These are phyloP conservation scores for Meganola albula DNA, from an alignment of 2,888 invertebrate species.

Conservation along the genomic window DNA sequence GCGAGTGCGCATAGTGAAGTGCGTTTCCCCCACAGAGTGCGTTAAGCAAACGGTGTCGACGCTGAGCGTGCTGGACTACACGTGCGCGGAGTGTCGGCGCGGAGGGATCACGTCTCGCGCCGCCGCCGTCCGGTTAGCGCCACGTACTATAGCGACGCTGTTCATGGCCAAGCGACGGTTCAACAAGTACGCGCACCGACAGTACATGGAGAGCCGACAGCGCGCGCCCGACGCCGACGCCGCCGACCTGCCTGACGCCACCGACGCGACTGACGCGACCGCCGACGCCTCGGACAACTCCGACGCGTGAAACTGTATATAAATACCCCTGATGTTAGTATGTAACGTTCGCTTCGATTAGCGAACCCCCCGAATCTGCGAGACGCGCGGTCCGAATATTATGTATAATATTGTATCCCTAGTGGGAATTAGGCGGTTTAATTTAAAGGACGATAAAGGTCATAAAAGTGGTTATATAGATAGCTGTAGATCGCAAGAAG, in stretches of 20 bases:
- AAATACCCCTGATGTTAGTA: constrained; percentile 53
- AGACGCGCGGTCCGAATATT: constrained; percentile 33
- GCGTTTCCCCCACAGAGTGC: constrained; percentile 64
- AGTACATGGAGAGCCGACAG: constrained; percentile 54
- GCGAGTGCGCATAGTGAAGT: no score
- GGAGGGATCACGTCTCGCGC: constrained; percentile 72
- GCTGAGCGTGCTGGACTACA: constrained; percentile 70
- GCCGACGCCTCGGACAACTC: constrained; percentile 13
- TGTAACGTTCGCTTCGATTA: constrained; percentile 36
- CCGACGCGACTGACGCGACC: constrained; percentile 13
- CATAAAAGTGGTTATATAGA: constrained; percentile 50
- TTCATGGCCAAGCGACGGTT: constrained; percentile 76
- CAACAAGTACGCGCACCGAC: constrained; percentile 74
- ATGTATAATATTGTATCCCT: constrained; percentile 43
- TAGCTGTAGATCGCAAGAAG: constrained; percentile 61
- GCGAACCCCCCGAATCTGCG: constrained; percentile 1
- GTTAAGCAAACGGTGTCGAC: constrained; percentile 61
- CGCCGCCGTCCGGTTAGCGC: constrained; percentile 67
- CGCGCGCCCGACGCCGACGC: constrained; percentile 22
- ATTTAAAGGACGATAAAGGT: constrained; percentile 36
- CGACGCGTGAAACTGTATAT: constrained; percentile 56
- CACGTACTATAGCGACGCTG: constrained; percentile 71
- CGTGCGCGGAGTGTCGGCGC: constrained; percentile 70
- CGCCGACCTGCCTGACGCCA: constrained; percentile 21
- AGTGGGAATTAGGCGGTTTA: constrained; percentile 40